These are phyloP conservation scores for Watsonalla binaria DNA, from an alignment of 2,888 invertebrate genomes.

Conservation along the genomic window DNA sequence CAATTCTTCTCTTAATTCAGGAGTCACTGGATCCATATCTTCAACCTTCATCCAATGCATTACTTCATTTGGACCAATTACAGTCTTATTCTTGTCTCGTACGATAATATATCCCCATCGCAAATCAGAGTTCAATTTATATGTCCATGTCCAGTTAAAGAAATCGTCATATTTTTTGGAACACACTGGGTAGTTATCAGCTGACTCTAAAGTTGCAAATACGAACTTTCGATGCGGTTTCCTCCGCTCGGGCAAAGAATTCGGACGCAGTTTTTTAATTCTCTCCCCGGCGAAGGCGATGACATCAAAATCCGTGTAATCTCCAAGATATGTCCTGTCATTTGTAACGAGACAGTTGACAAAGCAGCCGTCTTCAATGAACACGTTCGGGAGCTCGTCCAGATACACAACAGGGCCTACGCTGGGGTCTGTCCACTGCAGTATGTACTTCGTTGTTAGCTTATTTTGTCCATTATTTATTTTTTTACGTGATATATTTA, in stretches of 20 bases:
- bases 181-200: constrained; percentile 40
- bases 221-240: constrained; percentile 42
- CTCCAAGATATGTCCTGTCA: constrained; percentile 26
- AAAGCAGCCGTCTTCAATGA: constrained; percentile 37
- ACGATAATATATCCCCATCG: constrained; percentile 42
- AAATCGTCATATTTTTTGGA: constrained; percentile 27
- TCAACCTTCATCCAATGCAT: constrained; percentile 32
- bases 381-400: constrained; percentile 33
- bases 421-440: constrained; percentile 42
- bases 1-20: constrained; percentile 8
- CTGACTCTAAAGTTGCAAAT: constrained; percentile 43
- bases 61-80: constrained; percentile 33
- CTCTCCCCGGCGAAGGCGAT: constrained; percentile 46
- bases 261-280: constrained; percentile 11
- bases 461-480: background rate
- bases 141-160: constrained; percentile 57
- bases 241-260: constrained; percentile 28
- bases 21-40: constrained; percentile 30
- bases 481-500: background rate
- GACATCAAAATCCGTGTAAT: constrained; percentile 40
- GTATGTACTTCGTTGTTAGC: constrained; percentile 34
- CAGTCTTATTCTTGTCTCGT: constrained; percentile 24
- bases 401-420: constrained; percentile 40
- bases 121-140: constrained; percentile 38
- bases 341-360: constrained; percentile 49